Evolutionary conservation across 2,888 invertebrate species (phyloP), one percentile per base, ranked within the genome.

Genomic region (Trichopria drosophilae): DNA sequence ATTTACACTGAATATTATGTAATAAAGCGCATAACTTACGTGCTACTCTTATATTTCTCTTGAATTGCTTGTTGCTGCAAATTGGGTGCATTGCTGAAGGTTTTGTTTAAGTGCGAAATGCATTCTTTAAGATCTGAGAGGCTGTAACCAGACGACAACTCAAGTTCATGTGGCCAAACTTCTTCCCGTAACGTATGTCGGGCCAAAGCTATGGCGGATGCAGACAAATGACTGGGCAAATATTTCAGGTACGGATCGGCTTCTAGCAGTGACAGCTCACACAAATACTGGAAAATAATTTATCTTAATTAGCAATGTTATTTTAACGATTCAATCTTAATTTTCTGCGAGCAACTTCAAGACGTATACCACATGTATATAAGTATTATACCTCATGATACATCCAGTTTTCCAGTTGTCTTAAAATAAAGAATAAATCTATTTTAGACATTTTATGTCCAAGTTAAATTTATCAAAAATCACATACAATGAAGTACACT

Each of bases 221-320:
- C 85, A 3, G 93, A 93, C 52, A 93, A 82, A 36, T 86, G 73
- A 3, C 94, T 94, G 18, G 94, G 92, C 58, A 86, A 77, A 76
- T 81, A 93, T 66, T 87, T 84, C 57, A 95, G 79, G 74, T 87
- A 95, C 0, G 88, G 88, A 65, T 95, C 93, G 3, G 88, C 89
- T 69, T 95, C 93, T 63, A 95, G 76, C 58, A 95, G 78, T 6
- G 92, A 85, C 59, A 94, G 75, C 78, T 95, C 95, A 44, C 87
- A 84, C 52, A 94, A 79, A 72, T 88, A 95, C 87, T 93, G 73
- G 73, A 66, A 66, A 60, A 60, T 64, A 20, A 28, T 24, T 34
- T 34, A 31, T 39, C 34, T n/a, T n/a, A n/a, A n/a, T n/a, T n/a
- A n/a, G n/a, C n/a, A n/a, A n/a, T n/a, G n/a, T n/a, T n/a, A n/a